Evolutionary conservation across 2,888 invertebrate species (phyloP), one percentile per base, ranked within the genome.

Genomic region (Tenthredo notha): DNA sequence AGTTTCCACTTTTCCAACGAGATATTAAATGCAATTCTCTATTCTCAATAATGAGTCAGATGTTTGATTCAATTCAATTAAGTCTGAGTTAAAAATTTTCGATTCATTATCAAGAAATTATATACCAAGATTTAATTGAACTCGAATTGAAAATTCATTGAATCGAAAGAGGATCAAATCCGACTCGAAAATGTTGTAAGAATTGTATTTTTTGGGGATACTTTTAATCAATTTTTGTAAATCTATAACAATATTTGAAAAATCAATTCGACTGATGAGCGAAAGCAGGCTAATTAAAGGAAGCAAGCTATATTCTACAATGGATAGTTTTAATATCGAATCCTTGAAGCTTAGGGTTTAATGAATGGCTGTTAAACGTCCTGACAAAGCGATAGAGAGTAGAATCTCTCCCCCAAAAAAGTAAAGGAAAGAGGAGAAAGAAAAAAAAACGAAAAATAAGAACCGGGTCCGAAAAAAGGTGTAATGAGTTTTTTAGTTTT

Each of bases 401-500:
- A 61, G 21, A 10, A 25, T 21, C 61, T 25, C 61, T 10, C 61
- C 61, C 21, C 10, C 25, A 2, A 10, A 7, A 54, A 50, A 18
- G 18, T 1, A 2, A 33, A 2, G 29, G 1, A 2, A 33, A 33
- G 29, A 33, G 4, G 4, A 3, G 4, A 4, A 4, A 33, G 4
- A 33, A 33, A 33, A 54, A n/a, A 54, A 54, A 50, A 50, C 0
- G 18, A 50, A 61, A 37, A 37, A 7, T 7, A 12, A 25, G 4
- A 1, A 61, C 25, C 61, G 25, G n/a, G 18, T 61, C 61, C 61
- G 15, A 25, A 67, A 67, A 33, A 67, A 67, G 67, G 67, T 67
- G 74, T 74, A 74, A 74, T 74, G 74, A 74, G 74, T 74, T 74
- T 74, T 74, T 74, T 74, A 74, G 74, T 74, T 74, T 74, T 74